Evolutionary conservation across 2,113 vertebrate species (phyloP).

Genomic region (Sciurus niger): DNA sequence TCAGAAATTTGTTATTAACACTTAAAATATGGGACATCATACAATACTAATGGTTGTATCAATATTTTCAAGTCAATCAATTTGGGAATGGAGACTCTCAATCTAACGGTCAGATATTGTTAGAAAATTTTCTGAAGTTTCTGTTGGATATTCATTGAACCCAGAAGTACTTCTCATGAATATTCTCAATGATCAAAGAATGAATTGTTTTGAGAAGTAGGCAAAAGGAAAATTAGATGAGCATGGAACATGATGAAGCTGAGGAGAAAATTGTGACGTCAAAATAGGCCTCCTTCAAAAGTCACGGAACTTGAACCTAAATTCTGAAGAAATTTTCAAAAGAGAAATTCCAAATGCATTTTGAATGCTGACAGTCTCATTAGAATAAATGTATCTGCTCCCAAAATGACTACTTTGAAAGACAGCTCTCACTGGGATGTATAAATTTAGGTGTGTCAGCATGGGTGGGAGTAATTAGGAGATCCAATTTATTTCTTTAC

Average conservation of each 20-base stretch:
- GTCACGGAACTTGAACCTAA: neutral
- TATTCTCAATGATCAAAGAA: conserved; percentile 15
- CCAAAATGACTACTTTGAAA: conserved; percentile 70
- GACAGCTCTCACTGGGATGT: conserved; percentile 61
- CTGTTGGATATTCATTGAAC: neutral
- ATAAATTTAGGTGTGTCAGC: conserved; percentile 61
- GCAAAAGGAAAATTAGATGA: conserved; percentile 49
- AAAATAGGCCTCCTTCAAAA: conserved; percentile 18
- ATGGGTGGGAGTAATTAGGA: conserved; percentile 68
- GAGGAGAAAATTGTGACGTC: neutral
- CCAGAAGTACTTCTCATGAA: neutral
- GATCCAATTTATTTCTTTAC: conserved; percentile 69
- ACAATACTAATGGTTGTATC: neutral
- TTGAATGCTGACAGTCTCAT: conserved; percentile 65
- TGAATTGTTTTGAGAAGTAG: conserved; percentile 50
- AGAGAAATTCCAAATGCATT: conserved; percentile 48
- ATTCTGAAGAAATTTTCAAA: conserved; percentile 62
- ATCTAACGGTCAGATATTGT: neutral
- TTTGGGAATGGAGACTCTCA: neutral
- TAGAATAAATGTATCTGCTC: conserved; percentile 64
- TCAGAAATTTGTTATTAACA: neutral
- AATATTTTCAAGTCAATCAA: neutral
- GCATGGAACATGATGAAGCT: conserved; percentile 36
- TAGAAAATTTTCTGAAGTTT: neutral
- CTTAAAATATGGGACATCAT: neutral